Percentiles rank a stretch among this genome's conserved stretches.
These are phyloP conservation scores for Pseudorectes ferrugineus DNA, from an alignment of 2,113 vertebrate species.

Conservation along the genomic window DNA sequence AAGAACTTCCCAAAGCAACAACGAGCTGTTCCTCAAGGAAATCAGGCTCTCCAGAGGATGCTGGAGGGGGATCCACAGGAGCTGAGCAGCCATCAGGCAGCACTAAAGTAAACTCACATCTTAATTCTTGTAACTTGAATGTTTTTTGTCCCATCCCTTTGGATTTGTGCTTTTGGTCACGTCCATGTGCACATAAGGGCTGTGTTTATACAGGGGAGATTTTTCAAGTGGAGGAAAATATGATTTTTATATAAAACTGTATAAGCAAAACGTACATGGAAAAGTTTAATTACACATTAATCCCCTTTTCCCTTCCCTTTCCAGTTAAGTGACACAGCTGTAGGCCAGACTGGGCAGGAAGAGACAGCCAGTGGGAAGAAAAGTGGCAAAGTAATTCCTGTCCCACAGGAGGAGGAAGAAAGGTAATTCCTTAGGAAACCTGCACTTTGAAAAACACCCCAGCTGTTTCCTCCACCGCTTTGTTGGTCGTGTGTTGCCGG, in stretches of 20 bases:
- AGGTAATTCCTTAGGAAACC: conserved; percentile 38
- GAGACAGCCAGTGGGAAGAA: conserved; percentile 34
- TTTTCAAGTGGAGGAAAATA: neutral
- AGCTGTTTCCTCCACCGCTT: neutral
- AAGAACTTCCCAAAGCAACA: neutral
- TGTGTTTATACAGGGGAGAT: neutral
- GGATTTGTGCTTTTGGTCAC: neutral
- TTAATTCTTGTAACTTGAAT: neutral
- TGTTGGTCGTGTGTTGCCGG: neutral
- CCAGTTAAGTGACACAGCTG: neutral
- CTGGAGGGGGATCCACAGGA: neutral
- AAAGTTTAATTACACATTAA: neutral
- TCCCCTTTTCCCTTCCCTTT: neutral
- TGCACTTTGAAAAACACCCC: neutral
- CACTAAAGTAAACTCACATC: neutral
- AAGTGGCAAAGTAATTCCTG: conserved; percentile 28
- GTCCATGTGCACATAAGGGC: neutral
- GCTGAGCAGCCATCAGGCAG: neutral
- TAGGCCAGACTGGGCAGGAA: conserved; percentile 26
- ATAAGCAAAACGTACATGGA: neutral
- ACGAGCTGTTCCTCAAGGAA: neutral
- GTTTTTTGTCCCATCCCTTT: neutral
- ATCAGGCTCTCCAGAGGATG: neutral
- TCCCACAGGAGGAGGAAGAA: conserved; percentile 21
- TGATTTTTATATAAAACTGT: neutral